phyloP scores from a whole-genome alignment of 2,113 vertebrate genomes.

The Ailurus styani region DNA sequence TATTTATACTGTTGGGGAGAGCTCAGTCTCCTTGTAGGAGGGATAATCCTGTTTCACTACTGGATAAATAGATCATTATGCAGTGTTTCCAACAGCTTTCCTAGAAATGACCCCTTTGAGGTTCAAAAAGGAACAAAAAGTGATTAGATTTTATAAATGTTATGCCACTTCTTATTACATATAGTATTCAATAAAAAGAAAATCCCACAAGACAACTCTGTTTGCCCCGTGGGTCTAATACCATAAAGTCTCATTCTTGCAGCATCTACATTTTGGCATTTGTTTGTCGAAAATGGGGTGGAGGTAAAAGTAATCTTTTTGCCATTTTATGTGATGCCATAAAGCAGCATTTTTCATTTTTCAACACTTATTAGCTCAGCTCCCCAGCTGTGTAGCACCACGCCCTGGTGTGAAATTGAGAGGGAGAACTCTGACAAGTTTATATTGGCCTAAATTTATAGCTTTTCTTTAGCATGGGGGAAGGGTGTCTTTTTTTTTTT shows the following conservation, averaged over 20 bases:
- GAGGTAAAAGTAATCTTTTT: constrained; percentile 65
- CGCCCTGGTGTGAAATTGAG: constrained; percentile 75
- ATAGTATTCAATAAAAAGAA: constrained; percentile 48
- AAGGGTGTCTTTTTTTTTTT: constrained; percentile 24
- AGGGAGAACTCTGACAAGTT: constrained; percentile 74
- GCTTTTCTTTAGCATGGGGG: constrained; percentile 63
- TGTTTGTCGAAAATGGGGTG: constrained; percentile 64
- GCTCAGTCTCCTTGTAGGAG: neutral
- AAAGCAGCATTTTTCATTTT: constrained; percentile 77
- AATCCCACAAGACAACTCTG: constrained; percentile 1
- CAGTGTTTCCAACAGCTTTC: constrained; percentile 60
- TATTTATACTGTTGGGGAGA: constrained; percentile 51
- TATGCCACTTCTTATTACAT: constrained; percentile 30
- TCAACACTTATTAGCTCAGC: constrained; percentile 80
- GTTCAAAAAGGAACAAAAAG: constrained; percentile 56
- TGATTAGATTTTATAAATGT: constrained; percentile 66
- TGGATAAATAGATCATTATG: constrained; percentile 35
- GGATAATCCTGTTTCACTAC: constrained; percentile 28
- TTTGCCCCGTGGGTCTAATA: neutral
- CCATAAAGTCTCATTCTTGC: constrained; percentile 37
- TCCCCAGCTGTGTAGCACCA: constrained; percentile 79
- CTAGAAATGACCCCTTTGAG: constrained; percentile 52
- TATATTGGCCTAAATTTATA: constrained; percentile 74
- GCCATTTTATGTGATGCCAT: constrained; percentile 76
- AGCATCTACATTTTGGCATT: constrained; percentile 61